A percentile compares a stretch with the other conserved stretches of the same genome.
These are phyloP conservation scores for Andrena camellia DNA, from an alignment of 2,888 invertebrate species.

Conservation along the genomic window DNA sequence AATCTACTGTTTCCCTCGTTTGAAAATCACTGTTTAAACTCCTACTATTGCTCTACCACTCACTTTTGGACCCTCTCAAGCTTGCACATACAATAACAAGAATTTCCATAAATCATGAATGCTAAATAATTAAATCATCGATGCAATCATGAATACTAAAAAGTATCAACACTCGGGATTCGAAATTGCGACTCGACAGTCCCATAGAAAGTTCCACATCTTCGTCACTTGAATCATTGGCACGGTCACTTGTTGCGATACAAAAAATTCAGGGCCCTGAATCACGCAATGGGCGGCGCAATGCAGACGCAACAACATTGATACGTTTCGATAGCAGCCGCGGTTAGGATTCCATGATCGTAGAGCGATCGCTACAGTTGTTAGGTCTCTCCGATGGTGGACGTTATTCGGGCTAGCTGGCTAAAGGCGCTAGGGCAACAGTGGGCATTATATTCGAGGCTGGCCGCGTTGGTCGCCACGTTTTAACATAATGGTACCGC, in stretches of 20 bases:
- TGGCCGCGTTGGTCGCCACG: slow-evolving; percentile 24
- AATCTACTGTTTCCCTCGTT: neutral
- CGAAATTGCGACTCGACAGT: too few relatives aligned
- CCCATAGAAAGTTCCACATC: too few relatives aligned
- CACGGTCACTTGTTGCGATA: neutral
- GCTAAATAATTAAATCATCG: neutral
- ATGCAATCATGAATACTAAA: neutral
- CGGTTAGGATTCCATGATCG: slow-evolving; percentile 42
- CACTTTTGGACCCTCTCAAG: neutral
- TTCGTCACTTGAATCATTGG: neutral
- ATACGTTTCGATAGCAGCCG: slow-evolving; percentile 11
- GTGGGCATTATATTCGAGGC: slow-evolving; percentile 19
- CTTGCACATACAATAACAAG: too few relatives aligned
- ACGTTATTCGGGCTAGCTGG: neutral
- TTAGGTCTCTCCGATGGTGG: neutral
- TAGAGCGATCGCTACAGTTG: neutral
- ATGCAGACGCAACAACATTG: slow-evolving; percentile 3
- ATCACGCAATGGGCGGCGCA: neutral
- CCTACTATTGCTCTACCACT: neutral
- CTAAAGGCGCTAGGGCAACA: neutral
- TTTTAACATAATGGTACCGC: slow-evolving; percentile 60
- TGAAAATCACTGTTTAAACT: neutral
- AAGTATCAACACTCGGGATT: neutral
- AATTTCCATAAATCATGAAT: neutral
- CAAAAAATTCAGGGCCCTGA: neutral